Percentiles rank a stretch among this genome's conserved stretches.
Conservation (phyloP, 92 coral and sea anemone species). For the Pocillopora meandrina region DNA sequence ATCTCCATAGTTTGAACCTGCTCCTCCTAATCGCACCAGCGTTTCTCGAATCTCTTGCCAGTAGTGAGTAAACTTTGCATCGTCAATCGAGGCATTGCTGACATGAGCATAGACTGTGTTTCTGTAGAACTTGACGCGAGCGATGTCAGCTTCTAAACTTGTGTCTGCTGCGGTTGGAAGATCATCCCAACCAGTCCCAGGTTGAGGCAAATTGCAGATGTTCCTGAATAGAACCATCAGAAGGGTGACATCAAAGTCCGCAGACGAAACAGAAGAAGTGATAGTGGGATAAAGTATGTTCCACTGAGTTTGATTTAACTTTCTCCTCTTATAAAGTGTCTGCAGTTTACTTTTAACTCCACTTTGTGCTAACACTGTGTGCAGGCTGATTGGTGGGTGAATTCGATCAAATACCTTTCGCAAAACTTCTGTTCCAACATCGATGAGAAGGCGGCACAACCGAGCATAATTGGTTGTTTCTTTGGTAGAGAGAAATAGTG, state of each 20-base stretch:
- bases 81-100: not conserved
- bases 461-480: not conserved
- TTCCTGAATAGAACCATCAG: not conserved
- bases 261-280: not conserved
- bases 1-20: not conserved
- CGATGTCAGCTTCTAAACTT: not conserved
- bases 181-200: not conserved
- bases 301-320: too few species aligned
- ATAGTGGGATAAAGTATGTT: not conserved
- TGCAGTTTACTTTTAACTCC: not conserved
- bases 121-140: not conserved
- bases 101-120: not conserved
- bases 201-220: not conserved
- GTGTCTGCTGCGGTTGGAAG: not conserved
- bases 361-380: not conserved
- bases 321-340: not conserved
- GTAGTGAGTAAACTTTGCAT: not conserved
- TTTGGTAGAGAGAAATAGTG: not conserved
- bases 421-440: not conserved
- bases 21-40: not conserved
- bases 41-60: not conserved
- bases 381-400: not conserved
- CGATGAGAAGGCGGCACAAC: not conserved
- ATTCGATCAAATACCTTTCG: not conserved
- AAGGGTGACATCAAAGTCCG: not conserved